Evolutionary conservation across 2,113 vertebrate genomes (phyloP).

Genomic region (Lichenostomus cassidix): DNA sequence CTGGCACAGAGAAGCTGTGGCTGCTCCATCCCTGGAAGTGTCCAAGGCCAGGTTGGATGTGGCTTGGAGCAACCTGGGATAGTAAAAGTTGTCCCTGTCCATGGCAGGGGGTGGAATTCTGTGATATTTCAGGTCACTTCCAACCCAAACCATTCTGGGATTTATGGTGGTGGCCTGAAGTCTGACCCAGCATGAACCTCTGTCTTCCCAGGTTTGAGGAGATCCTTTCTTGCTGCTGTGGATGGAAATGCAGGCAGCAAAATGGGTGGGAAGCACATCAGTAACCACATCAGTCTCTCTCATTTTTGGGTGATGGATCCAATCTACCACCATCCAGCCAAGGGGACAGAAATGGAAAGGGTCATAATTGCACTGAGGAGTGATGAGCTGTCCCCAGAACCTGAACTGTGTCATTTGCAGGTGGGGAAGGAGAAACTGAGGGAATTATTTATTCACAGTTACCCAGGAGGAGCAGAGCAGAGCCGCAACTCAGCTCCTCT

Average conservation of each 20-base stretch:
- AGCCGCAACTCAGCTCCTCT: neutral
- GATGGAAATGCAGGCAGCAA: neutral
- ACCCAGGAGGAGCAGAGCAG: neutral
- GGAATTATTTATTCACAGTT: neutral
- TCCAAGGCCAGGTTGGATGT: fast-evolving
- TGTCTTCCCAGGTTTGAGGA: neutral
- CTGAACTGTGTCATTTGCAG: neutral
- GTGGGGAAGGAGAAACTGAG: neutral
- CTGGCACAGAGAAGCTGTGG: neutral
- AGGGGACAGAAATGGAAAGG: neutral
- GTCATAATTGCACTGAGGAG: neutral
- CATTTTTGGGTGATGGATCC: neutral
- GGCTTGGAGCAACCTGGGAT: neutral
- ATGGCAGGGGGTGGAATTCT: neutral
- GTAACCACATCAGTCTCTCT: neutral
- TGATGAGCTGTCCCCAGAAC: neutral
- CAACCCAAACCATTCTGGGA: neutral
- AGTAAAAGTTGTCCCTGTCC: neutral
- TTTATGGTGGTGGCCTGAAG: neutral
- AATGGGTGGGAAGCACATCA: neutral
- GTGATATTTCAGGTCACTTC: neutral
- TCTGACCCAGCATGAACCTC: neutral
- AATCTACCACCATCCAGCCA: neutral
- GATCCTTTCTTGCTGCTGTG: neutral
- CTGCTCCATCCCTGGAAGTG: neutral